These are phyloP conservation scores for Malacosoma neustria DNA, from an alignment of 2,888 invertebrate genomes.

Conservation along the genomic window DNA sequence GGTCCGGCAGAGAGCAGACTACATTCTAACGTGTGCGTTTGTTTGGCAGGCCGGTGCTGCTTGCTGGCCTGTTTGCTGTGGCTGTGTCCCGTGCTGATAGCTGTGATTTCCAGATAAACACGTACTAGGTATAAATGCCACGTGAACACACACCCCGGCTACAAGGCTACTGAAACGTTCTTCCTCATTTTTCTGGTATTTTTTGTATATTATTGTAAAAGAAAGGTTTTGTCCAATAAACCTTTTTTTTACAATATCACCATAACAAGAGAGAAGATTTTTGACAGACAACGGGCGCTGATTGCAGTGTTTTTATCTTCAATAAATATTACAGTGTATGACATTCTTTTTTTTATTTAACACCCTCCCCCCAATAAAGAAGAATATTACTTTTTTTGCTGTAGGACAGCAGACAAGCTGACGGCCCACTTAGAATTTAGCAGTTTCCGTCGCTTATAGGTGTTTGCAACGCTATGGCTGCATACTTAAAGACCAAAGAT, in stretches of 20 bases:
- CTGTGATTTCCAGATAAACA: constrained; percentile 63
- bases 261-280: background rate
- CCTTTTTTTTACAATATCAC: background rate
- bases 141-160: background rate
- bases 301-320: background rate
- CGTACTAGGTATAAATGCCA: constrained; percentile 47
- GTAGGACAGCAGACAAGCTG: too few relatives aligned
- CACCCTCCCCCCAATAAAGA: too few relatives aligned
- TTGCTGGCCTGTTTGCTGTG: constrained; percentile 72
- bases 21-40: constrained; percentile 57
- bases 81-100: constrained; percentile 69
- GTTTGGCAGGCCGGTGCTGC: constrained; percentile 75
- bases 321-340: background rate
- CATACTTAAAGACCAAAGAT: too few relatives aligned
- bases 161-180: background rate
- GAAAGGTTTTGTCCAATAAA: background rate
- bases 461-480: too few relatives aligned
- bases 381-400: too few relatives aligned
- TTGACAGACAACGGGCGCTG: constrained; percentile 1
- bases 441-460: too few relatives aligned
- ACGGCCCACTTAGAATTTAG: too few relatives aligned
- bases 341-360: too few relatives aligned
- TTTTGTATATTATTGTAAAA: constrained; percentile 1
- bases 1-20: constrained; percentile 31
- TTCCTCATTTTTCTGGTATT: background rate